Evolutionary conservation across 2,888 invertebrate species (phyloP).

Genomic region (Microctonus aethiopoides): DNA sequence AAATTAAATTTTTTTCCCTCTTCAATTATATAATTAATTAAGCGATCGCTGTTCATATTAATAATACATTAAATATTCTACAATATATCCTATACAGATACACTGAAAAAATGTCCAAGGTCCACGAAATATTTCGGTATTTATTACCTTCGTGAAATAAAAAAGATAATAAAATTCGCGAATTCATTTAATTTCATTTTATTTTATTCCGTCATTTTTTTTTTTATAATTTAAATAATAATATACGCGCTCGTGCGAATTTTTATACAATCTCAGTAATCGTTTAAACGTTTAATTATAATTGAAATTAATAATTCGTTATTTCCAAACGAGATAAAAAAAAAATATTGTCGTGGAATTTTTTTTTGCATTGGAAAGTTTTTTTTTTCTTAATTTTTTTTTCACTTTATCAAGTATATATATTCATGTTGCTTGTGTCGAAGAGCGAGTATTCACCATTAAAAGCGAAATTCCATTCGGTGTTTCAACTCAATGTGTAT

Average conservation of each 20-base stretch:
- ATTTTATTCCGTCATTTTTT: too few relatives aligned
- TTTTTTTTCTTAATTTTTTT: too few relatives aligned
- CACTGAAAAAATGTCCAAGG: neutral
- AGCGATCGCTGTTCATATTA: neutral
- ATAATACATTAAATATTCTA: neutral
- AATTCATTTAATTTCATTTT: too few relatives aligned
- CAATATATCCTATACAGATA: neutral
- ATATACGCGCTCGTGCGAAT: too few relatives aligned
- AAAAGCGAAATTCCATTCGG: constrained; percentile 65
- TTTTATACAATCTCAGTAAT: too few relatives aligned
- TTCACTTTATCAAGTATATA: neutral
- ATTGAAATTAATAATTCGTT: neutral
- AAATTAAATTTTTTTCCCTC: too few relatives aligned
- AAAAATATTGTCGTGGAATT: neutral
- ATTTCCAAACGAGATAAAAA: neutral
- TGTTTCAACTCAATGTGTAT: constrained; percentile 49
- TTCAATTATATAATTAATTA: too few relatives aligned
- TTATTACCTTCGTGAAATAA: constrained; percentile 18
- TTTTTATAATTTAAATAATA: too few relatives aligned
- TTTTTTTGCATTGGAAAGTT: neutral
- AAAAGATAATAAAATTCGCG: constrained; percentile 9
- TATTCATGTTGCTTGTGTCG: constrained; percentile 9
- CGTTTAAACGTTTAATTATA: too few relatives aligned
- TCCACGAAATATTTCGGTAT: constrained; percentile 8
- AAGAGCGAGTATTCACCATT: constrained; percentile 58